Base-by-base conservation (phyloP, 2,888 invertebrate genomes). In the Chrysina gloriosa region DNA sequence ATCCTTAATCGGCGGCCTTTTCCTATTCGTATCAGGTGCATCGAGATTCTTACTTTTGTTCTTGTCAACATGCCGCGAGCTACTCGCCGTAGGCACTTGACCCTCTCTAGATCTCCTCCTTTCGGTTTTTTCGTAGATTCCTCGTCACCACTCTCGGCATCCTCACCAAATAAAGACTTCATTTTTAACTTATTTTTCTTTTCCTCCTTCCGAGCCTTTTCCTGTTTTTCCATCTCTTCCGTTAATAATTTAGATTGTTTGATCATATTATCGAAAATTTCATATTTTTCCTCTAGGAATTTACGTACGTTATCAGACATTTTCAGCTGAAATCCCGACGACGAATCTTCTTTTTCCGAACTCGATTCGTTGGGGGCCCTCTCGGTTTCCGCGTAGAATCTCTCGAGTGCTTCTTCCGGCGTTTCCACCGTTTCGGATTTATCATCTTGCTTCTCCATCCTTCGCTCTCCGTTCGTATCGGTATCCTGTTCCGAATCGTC, bases 141-240 rank as follows among this genome's bases (percentile, higher is more conserved):
- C 9, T 69, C 68, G 9, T 65, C 65, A 3, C 72, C 70, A 9
- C 66, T 68, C 27, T 68, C 71, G n/a, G 48, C 65, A 25, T 75
- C 77, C 16, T 73, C 76, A 2, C 73, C 74, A 31, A 75, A 77
- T 47, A 75, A 64, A 34, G 50, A 71, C 39, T 72, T 73, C 27
- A 70, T 50, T 67, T 71, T 72, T 31, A 42, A 45, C 23, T 54
- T 61, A 9, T 14, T 36, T 11, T 47, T 65, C 14, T 65, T 39
- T n/a, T 36, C 58, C 2, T 39, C 45, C n/a, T 63, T 48, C 11
- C 34, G 45, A 3, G 56, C 42, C 7, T 39, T 63, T 42, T 63
- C 63, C 16, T 52, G 27, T 3, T 47, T 52, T n/a, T 63, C 54
- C 25, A 68, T 29, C 19, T 68, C 63, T 1, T 63, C 54, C 4